Evolutionary conservation across 1,140 invertebrate genomes (phyloP).

Genomic region (Zelostemma sp.): DNA sequence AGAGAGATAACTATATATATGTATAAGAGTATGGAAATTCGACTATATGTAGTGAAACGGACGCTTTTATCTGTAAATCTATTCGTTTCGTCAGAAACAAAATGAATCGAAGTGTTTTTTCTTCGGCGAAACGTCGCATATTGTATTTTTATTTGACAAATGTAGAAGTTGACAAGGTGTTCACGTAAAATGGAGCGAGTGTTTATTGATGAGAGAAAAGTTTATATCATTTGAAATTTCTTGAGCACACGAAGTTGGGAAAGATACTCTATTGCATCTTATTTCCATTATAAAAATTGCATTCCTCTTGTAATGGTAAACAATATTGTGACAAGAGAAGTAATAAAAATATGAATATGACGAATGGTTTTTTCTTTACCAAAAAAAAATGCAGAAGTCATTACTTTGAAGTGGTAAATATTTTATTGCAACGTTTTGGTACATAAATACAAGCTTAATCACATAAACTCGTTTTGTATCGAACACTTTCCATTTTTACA

Average conservation of each 20-base stretch:
- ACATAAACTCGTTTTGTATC: constrained; percentile 19
- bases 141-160: neutral
- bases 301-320: constrained; percentile 60
- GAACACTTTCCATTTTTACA: constrained; percentile 15
- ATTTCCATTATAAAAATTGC: constrained; percentile 57
- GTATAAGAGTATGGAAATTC: neutral
- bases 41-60: neutral
- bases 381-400: too few species aligned
- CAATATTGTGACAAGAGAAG: constrained; percentile 54
- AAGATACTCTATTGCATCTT: constrained; percentile 47
- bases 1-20: neutral
- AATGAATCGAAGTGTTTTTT: neutral
- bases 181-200: constrained; percentile 14
- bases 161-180: constrained; percentile 15
- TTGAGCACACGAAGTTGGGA: neutral
- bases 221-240: constrained; percentile 25
- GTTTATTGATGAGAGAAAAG: constrained; percentile 16
- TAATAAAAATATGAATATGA: constrained; percentile 55
- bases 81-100: neutral
- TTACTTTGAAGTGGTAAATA: constrained; percentile 56
- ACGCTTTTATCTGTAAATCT: neutral
- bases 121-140: neutral
- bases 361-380: too few species aligned
- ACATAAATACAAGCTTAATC: constrained; percentile 60
- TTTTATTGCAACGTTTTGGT: constrained; percentile 67